These are phyloP conservation scores for Eugnorisma glareosa DNA, from an alignment of 2,888 invertebrate species.

Conservation along the genomic window DNA sequence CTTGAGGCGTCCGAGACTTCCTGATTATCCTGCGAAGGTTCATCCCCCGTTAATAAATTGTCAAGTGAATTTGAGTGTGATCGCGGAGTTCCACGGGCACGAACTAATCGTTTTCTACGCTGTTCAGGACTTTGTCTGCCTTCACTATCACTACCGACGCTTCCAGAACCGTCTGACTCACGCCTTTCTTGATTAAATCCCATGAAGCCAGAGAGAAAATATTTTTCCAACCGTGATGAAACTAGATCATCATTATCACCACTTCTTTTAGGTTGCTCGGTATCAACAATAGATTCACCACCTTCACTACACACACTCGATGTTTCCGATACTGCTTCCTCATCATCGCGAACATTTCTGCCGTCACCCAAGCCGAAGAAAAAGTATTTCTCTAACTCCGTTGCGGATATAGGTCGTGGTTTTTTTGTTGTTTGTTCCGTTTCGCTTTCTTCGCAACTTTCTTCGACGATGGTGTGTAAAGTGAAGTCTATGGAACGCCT, in stretches of 20 bases:
- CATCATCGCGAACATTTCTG: constrained; percentile 89
- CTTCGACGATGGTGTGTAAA: constrained; percentile 97
- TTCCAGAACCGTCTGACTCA: constrained; percentile 95
- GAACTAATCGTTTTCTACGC: constrained; percentile 94
- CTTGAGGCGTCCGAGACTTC: constrained; percentile 94
- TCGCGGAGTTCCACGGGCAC: constrained; percentile 95
- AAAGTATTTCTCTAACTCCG: constrained; percentile 97
- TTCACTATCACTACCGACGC: constrained; percentile 97
- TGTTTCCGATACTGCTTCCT: constrained; percentile 94
- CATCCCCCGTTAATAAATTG: constrained; percentile 93
- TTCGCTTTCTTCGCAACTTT: constrained; percentile 98
- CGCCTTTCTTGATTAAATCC: constrained; percentile 94
- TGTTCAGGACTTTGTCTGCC: constrained; percentile 97
- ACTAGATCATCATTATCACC: constrained; percentile 94
- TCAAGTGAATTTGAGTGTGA: constrained; percentile 96
- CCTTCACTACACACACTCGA: constrained; percentile 96
- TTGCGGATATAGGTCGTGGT: constrained; percentile 93
- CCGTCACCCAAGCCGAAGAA: constrained; percentile 96
- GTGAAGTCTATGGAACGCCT: constrained; percentile 96
- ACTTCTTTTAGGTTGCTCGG: constrained; percentile 89
- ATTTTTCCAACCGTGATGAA: constrained; percentile 96
- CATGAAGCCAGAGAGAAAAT: constrained; percentile 96
- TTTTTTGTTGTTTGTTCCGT: constrained; percentile 92
- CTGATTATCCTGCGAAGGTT: constrained; percentile 88
- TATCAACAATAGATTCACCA: constrained; percentile 93